Conservation (phyloP, 2,113 vertebrate species). For the Lophochroa leadbeateri region DNA sequence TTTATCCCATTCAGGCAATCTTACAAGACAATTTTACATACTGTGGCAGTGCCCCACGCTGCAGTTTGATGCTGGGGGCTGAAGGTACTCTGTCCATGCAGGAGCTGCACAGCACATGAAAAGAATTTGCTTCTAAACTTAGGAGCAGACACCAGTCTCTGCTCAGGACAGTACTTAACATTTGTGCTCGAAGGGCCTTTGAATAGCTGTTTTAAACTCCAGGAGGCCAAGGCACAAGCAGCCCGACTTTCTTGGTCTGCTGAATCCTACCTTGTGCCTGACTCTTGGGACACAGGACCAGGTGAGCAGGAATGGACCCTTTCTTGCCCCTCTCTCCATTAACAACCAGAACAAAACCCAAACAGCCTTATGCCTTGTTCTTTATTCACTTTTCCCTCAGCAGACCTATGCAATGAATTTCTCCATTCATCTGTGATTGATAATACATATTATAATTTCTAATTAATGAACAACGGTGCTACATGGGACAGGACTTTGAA, state of each 20-base stretch:
- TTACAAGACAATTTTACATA: neutral
- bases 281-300: neutral
- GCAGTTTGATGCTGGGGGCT: neutral
- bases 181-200: neutral
- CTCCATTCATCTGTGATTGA: slow-evolving; percentile 1
- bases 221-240: neutral
- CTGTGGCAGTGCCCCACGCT: neutral
- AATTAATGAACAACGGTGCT: neutral
- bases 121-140: neutral
- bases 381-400: neutral
- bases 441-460: slow-evolving; percentile 16
- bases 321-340: neutral
- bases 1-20: neutral
- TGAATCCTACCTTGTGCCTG: neutral
- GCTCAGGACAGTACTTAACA: neutral
- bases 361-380: neutral
- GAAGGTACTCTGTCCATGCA: neutral
- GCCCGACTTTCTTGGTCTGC: neutral
- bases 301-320: neutral
- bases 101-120: neutral
- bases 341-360: neutral
- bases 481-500: slow-evolving; percentile 5
- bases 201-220: neutral
- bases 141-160: neutral
- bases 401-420: slow-evolving; percentile 1